These are phyloP conservation scores for Magallana angulata DNA, from an alignment of 1,140 invertebrate species.

Conservation along the genomic window DNA sequence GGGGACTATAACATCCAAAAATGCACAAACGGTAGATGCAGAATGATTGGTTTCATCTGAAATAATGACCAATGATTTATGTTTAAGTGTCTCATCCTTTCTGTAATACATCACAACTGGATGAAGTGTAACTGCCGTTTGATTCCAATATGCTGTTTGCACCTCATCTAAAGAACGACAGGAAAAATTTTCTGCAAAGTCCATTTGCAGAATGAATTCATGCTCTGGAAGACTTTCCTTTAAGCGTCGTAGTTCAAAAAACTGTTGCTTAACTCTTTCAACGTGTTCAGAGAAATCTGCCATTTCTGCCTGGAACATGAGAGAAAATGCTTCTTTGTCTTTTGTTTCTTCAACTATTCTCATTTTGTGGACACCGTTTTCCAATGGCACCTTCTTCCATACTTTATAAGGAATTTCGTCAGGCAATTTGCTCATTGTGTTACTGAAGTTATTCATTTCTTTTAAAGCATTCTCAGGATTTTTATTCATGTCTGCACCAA, in stretches of 20 bases:
- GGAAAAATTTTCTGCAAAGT: constrained; percentile 49
- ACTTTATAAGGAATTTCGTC: neutral
- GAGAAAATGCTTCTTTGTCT: neutral
- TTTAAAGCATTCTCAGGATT: constrained; percentile 1
- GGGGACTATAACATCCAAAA: constrained; percentile 10
- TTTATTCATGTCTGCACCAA: neutral
- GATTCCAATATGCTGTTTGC: constrained; percentile 41
- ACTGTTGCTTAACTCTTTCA: constrained; percentile 40
- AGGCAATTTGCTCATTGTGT: neutral
- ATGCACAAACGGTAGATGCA: constrained; percentile 31
- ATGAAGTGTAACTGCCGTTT: constrained; percentile 50
- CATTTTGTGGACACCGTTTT: neutral
- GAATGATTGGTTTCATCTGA: constrained; percentile 37
- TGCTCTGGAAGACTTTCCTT: constrained; percentile 36
- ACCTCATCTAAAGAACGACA: constrained; percentile 34
- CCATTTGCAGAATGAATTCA: constrained; percentile 40
- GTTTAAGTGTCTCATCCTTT: neutral
- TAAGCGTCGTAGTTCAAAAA: neutral
- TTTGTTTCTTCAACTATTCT: constrained; percentile 12
- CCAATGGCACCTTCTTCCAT: constrained; percentile 45
- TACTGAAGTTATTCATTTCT: neutral
- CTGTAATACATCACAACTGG: constrained; percentile 50
- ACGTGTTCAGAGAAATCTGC: neutral
- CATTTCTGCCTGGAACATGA: neutral
- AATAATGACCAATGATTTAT: constrained; percentile 39